Evolutionary conservation across 2,113 vertebrate genomes (phyloP).

Genomic region (Takifugu flavidus): DNA sequence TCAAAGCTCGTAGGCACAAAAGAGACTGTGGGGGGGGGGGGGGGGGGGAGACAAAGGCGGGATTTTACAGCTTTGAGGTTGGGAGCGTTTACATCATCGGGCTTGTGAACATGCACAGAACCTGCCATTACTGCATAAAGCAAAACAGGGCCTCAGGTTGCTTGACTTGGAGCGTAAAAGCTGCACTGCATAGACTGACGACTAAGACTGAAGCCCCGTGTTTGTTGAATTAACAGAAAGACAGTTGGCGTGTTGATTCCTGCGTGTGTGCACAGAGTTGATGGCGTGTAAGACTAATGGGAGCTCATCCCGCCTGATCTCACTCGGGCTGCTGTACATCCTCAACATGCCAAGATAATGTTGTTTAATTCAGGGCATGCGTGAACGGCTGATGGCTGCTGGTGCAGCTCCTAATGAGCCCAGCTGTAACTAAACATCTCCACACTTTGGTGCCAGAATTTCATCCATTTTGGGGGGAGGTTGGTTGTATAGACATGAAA

Average conservation of each 20-base stretch:
- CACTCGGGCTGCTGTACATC: conserved; percentile 16
- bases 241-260: neutral
- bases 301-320: conserved; percentile 33
- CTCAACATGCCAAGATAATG: conserved; percentile 21
- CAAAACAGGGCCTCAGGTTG: conserved; percentile 28
- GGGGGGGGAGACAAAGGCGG: conserved; percentile 21
- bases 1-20: conserved; percentile 5
- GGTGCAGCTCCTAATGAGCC: neutral
- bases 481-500: too few species aligned
- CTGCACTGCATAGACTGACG: conserved; percentile 1
- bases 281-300: conserved; percentile 33
- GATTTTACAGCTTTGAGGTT: conserved; percentile 17
- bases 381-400: conserved; percentile 18
- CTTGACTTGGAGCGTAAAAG: conserved; percentile 19
- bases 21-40: neutral
- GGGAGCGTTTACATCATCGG: conserved; percentile 28
- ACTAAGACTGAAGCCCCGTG: conserved; percentile 21
- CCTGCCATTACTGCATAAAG: conserved; percentile 26
- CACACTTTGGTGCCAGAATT: too few species aligned
- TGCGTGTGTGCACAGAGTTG: conserved; percentile 9
- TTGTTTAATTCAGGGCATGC: conserved; percentile 20
- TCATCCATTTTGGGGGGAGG: too few species aligned
- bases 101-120: conserved; percentile 20
- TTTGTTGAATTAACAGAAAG: conserved; percentile 38
- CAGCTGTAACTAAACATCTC: too few species aligned